These are phyloP conservation scores for Trachurus trachurus DNA, from an alignment of 2,797 vertebrate species.

Conservation along the genomic window DNA sequence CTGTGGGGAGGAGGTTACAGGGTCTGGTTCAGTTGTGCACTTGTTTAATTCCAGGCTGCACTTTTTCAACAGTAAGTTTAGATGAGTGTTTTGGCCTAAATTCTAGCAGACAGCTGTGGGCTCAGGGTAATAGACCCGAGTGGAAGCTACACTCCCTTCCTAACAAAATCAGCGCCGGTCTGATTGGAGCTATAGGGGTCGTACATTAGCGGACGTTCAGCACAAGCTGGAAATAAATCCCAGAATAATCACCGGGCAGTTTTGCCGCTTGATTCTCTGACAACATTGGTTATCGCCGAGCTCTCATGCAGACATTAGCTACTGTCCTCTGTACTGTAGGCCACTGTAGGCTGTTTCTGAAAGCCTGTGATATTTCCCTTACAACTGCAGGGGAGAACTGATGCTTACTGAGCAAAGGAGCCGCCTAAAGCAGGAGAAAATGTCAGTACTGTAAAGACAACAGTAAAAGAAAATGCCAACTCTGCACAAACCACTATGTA, in stretches of 20 bases:
- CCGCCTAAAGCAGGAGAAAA: slow-evolving; percentile 29
- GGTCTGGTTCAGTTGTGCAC: slow-evolving; percentile 41
- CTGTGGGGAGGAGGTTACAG: slow-evolving; percentile 79
- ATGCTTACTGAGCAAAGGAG: slow-evolving; percentile 11
- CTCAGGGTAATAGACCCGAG: neutral
- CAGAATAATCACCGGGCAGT: neutral
- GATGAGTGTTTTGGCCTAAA: slow-evolving; percentile 6
- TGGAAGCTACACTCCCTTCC: neutral
- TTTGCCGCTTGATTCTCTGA: slow-evolving; percentile 7
- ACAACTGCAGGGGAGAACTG: slow-evolving; percentile 2
- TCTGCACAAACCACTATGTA: slow-evolving; percentile 1
- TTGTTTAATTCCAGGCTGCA: slow-evolving; percentile 26
- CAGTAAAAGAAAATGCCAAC: slow-evolving; percentile 23
- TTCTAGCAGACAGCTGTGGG: slow-evolving; percentile 8
- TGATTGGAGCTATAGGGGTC: neutral
- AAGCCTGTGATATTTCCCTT: slow-evolving; percentile 41
- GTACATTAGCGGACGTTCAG: neutral
- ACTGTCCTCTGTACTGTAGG: neutral
- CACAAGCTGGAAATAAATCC: neutral
- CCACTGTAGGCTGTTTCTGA: slow-evolving; percentile 5
- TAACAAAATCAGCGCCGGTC: slow-evolving; percentile 7
- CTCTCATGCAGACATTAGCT: neutral
- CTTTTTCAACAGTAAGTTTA: slow-evolving; percentile 23
- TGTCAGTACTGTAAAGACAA: slow-evolving; percentile 10
- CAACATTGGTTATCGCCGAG: neutral